These are phyloP conservation scores for Microtus montanus DNA, from an alignment of 2,113 vertebrate species.

Conservation along the genomic window DNA sequence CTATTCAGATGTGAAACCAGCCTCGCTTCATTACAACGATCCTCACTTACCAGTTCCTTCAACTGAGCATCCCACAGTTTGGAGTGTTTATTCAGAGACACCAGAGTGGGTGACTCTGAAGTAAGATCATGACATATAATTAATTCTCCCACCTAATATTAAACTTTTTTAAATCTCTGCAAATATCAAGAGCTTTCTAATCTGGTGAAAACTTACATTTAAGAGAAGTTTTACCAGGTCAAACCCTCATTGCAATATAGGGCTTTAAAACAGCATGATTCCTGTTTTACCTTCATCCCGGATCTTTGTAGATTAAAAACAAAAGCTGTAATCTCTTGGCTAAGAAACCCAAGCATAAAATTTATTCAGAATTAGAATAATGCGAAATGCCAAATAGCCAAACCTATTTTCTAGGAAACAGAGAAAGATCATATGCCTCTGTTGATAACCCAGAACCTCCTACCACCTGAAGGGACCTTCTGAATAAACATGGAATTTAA, in stretches of 20 bases:
- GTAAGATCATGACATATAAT: conserved; percentile 16
- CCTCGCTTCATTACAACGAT: conserved; percentile 2
- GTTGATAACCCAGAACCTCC: not conserved
- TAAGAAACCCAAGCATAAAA: conserved; percentile 26
- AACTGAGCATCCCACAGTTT: not conserved
- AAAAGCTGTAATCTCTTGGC: not conserved
- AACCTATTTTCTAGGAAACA: conserved; percentile 40
- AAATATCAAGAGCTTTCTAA: not conserved
- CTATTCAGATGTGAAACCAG: not conserved
- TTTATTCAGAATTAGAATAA: not conserved
- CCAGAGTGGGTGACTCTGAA: not conserved
- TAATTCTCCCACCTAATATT: not conserved
- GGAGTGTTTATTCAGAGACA: conserved; percentile 15
- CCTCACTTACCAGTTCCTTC: conserved; percentile 9
- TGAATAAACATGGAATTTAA: conserved; percentile 45
- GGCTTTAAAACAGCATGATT: not conserved
- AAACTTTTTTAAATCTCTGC: not conserved
- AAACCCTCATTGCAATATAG: conserved; percentile 10
- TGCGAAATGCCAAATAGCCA: not conserved
- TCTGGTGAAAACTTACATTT: conserved; percentile 24
- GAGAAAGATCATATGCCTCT: not conserved
- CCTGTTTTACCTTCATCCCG: not conserved
- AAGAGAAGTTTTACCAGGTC: conserved; percentile 1
- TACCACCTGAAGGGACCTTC: not conserved
- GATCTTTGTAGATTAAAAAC: not conserved